phyloP scores from a whole-genome alignment of 2,113 vertebrate species.

The Calidris pygmaea region DNA sequence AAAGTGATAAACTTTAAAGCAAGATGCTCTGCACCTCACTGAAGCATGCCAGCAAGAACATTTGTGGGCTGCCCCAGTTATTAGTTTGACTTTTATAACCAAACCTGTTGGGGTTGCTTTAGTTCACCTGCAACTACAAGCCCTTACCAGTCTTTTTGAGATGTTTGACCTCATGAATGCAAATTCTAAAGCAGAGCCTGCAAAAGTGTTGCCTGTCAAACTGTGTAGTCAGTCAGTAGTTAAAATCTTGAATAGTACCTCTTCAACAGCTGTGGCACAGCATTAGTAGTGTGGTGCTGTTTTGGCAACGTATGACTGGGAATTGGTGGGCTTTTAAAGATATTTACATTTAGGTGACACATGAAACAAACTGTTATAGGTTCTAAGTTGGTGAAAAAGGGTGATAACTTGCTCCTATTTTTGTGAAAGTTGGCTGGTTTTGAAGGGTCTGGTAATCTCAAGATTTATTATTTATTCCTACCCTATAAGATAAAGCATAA shows the following conservation, averaged over 20 bases:
- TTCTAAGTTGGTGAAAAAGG: not conserved
- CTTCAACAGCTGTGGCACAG: not conserved
- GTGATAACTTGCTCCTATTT: not conserved
- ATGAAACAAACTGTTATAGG: not conserved
- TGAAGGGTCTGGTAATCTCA: not conserved
- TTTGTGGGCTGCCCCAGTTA: not conserved
- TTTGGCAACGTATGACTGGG: not conserved
- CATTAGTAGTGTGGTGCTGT: not conserved
- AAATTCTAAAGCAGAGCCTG: not conserved
- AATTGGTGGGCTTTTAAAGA: not conserved
- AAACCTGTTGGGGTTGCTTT: not conserved
- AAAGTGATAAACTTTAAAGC: not conserved
- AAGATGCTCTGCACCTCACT: not conserved
- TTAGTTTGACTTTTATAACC: not conserved
- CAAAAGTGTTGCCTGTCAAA: not conserved
- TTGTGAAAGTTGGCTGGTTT: not conserved
- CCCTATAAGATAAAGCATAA: not conserved
- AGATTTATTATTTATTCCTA: not conserved
- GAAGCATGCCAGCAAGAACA: not conserved
- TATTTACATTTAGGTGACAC: not conserved
- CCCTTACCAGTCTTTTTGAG: not conserved
- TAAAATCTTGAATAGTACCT: not conserved
- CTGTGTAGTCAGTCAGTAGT: not conserved
- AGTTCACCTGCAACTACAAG: not conserved
- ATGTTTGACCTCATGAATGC: not conserved